Percentiles rank a stretch among this genome's conserved stretches.
These are phyloP conservation scores for Microtus pennsylvanicus DNA, from an alignment of 2,113 vertebrate genomes.

Conservation along the genomic window DNA sequence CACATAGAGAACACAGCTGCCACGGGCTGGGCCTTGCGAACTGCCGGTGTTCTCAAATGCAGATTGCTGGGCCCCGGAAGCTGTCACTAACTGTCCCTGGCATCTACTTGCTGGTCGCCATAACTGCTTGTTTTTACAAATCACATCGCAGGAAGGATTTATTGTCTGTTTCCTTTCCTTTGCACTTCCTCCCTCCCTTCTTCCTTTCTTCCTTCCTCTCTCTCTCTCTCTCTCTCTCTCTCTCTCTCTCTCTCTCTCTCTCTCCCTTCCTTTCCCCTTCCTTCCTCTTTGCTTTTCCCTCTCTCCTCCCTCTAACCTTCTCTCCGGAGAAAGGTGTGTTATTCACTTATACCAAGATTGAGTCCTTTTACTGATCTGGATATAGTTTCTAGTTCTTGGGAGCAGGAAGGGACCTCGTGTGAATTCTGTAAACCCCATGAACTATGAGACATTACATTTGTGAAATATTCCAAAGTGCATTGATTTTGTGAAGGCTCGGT, in stretches of 20 bases:
- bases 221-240: too few relatives aligned
- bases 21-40: background rate
- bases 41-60: slow-evolving; percentile 47
- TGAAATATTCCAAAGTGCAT: background rate
- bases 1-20: background rate
- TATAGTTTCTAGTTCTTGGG: background rate
- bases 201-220: fast-evolving
- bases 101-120: background rate
- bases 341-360: background rate
- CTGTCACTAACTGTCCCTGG: background rate
- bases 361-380: background rate
- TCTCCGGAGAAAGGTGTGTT: background rate
- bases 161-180: background rate
- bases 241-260: fast-evolving
- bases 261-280: fast-evolving
- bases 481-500: background rate
- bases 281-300: too few relatives aligned
- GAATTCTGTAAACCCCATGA: background rate
- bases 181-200: too few relatives aligned
- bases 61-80: background rate
- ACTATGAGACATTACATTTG: background rate
- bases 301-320: too few relatives aligned
- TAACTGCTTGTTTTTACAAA: slow-evolving; percentile 17
- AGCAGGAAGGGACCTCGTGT: background rate
- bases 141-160: background rate